Evolutionary conservation across 1,140 invertebrate genomes (phyloP).

Genomic region (Homarus americanus): DNA sequence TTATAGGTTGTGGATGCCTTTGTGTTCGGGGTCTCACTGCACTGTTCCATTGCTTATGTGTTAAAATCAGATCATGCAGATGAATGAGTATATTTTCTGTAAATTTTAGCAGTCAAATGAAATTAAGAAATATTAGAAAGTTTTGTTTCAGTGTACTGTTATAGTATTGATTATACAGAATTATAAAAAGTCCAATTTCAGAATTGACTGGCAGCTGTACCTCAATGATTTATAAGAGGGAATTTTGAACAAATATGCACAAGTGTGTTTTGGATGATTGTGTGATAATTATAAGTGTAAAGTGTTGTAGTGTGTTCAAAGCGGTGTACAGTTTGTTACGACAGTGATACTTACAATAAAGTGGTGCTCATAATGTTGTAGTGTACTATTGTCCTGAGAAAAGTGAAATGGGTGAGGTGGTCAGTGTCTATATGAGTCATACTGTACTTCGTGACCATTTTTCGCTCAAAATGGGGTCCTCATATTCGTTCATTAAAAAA

Average conservation of each 20-base stretch:
- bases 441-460: too few relatives aligned
- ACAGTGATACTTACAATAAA: neutral
- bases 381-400: too few relatives aligned
- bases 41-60: too few relatives aligned
- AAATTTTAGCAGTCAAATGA: neutral
- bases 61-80: too few relatives aligned
- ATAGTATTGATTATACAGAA: neutral
- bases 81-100: neutral
- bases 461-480: too few relatives aligned
- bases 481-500: too few relatives aligned
- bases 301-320: neutral
- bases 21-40: too few relatives aligned
- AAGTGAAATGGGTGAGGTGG: too few relatives aligned
- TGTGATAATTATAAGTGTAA: neutral
- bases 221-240: neutral
- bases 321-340: neutral
- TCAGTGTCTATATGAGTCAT: too few relatives aligned
- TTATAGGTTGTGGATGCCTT: too few relatives aligned
- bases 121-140: neutral
- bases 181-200: too few relatives aligned
- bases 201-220: neutral
- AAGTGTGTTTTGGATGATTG: neutral
- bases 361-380: neutral
- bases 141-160: neutral
- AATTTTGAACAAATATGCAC: neutral